Conservation (phyloP, 2,888 invertebrate genomes). For the Eulithis prunata region DNA sequence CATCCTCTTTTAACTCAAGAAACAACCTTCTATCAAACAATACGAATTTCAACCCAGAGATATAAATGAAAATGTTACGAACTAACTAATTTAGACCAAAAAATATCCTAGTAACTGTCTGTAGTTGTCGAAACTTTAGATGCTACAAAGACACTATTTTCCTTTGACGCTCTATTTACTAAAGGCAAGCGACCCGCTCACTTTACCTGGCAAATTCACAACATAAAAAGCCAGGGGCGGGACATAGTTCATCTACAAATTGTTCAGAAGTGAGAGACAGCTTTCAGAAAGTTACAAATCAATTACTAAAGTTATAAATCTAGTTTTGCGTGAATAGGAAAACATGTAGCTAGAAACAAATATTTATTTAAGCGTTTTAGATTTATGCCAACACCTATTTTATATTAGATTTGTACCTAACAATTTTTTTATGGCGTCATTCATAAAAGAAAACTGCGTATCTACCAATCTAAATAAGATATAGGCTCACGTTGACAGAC, state of each 20-base stretch:
- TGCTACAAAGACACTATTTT: not conserved
- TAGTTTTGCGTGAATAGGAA: no score
- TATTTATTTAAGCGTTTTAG: no score
- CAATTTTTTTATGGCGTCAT: no score
- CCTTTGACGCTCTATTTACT: constrained; percentile 1
- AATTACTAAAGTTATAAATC: no score
- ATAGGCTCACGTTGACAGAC: constrained; percentile 7
- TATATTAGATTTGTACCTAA: no score
- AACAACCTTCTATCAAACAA: no score
- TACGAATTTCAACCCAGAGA: not conserved
- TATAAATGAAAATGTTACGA: not conserved
- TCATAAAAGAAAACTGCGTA: no score
- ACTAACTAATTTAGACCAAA: not conserved
- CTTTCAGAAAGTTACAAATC: no score
- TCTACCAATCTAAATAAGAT: no score
- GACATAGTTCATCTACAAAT: not conserved
- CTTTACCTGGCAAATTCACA: not conserved
- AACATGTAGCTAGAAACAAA: no score
- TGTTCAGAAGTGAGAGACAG: not conserved
- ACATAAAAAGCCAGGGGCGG: not conserved
- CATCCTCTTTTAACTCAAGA: no score
- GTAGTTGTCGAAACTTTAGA: not conserved
- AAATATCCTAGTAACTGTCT: not conserved
- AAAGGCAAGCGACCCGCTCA: not conserved
- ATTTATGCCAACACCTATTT: no score